Evolutionary conservation across 2,797 vertebrate species (phyloP), one percentile per base, ranked within the genome.

Genomic region (Bradypus variegatus): DNA sequence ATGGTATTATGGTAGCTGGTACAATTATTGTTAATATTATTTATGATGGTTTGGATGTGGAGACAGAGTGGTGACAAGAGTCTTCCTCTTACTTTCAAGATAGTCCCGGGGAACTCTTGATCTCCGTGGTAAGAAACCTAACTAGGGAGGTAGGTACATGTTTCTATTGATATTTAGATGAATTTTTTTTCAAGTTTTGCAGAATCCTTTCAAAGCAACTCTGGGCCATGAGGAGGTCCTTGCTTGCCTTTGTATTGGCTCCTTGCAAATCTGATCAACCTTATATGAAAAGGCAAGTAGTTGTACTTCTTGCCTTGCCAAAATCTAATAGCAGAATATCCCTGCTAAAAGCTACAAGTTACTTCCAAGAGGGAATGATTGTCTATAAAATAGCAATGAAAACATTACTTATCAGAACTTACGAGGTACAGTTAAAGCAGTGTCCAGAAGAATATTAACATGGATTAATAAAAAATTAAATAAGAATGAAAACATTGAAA

Each of bases 161-260:
- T 67, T 93, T 90, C 48, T 4, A 77, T 6, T 87, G 78, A 73
- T 79, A 93, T 72, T 87, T 81, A 64, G 75, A 38, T 86, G 70
- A 65, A 5, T 18, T 90, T 58, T 58, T 58, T 87, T 94, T 77
- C 70, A 90, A 53, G 76, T 86, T 81, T 45, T 38, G 36, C 89
- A 86, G 55, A 91, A 94, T 91, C n/a, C 2, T 64, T 91, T 86
- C 65, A 29, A 92, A 94, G 69, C 11, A 78, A 75, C 21, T 70
- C 33, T 48, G 58, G 50, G 72, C 48, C 75, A 70, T 58, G 36
- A 82, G 45, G 69, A 93, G 36, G 58, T 36, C 14, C 15, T 75
- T 69, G 45, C 31, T 93, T 48, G 41, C 33, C 79, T 91, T 89
- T 83, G 36, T 36, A 21, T 73, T 86, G 67, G 23, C n/a, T 27